These are phyloP conservation scores for Frieseomelitta varia DNA, from an alignment of 1,140 invertebrate species.

Conservation along the genomic window DNA sequence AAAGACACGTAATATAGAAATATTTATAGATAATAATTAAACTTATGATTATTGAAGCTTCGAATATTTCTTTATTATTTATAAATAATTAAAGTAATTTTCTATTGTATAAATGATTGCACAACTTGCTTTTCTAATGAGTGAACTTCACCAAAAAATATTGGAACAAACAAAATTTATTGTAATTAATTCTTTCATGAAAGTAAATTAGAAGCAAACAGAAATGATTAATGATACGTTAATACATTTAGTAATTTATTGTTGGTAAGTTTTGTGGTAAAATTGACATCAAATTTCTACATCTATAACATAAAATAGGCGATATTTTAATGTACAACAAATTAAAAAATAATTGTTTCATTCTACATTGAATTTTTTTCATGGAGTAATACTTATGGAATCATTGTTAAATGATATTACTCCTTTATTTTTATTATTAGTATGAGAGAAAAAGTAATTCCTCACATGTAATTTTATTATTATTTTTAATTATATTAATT, in stretches of 20 bases:
- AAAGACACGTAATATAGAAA: not conserved
- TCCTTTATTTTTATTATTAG: not conserved
- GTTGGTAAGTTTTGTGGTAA: not conserved
- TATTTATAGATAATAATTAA: not conserved
- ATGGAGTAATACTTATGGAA: not conserved
- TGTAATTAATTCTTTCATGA: not conserved
- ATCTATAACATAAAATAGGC: not conserved
- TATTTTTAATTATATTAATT: no score
- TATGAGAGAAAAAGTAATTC: not conserved
- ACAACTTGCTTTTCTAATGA: not conserved
- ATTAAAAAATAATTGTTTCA: not conserved
- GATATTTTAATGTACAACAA: not conserved
- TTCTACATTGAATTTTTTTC: not conserved
- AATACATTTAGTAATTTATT: not conserved
- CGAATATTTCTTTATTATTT: not conserved
- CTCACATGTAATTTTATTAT: not conserved
- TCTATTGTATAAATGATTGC: not conserved
- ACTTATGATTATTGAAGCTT: not conserved
- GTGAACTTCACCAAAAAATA: not conserved
- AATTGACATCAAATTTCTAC: not conserved
- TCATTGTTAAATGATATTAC: not conserved
- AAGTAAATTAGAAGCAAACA: not conserved
- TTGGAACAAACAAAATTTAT: not conserved
- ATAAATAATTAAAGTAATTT: slow-evolving; percentile 2
- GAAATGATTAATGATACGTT: not conserved